A percentile compares a stretch with the other conserved stretches of the same genome.
Conservation (phyloP, 2,797 vertebrate genomes). For the Pseudochaenichthys georgianus region DNA sequence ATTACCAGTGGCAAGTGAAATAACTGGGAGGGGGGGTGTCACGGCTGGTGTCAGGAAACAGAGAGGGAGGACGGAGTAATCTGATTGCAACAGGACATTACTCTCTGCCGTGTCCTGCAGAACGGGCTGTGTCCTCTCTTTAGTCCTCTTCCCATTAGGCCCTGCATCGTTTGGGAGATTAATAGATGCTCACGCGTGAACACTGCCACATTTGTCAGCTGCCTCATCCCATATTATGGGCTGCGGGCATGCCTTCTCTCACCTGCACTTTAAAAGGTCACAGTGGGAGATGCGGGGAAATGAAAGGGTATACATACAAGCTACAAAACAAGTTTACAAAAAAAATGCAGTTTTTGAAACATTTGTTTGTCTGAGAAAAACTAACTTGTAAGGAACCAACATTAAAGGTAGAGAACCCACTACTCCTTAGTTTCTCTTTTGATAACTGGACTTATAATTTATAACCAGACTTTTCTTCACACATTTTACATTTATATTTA, state of each 20-base stretch:
- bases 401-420: constrained; percentile 14
- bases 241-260: constrained; percentile 54
- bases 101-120: constrained; percentile 72
- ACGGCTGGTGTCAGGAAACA: constrained; percentile 59
- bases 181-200: constrained; percentile 73
- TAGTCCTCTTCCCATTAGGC: constrained; percentile 79
- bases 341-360: background rate
- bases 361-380: constrained; percentile 3
- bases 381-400: constrained; percentile 18
- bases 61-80: constrained; percentile 63
- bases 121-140: constrained; percentile 67
- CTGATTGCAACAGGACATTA: constrained; percentile 75
- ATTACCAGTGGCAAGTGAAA: constrained; percentile 61
- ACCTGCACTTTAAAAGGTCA: constrained; percentile 68
- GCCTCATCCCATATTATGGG: constrained; percentile 70
- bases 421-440: too few relatives aligned
- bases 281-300: constrained; percentile 11
- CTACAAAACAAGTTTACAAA: background rate
- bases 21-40: constrained; percentile 53
- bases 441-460: too few relatives aligned
- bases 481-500: too few relatives aligned
- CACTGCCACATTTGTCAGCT: constrained; percentile 76
- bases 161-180: constrained; percentile 77
- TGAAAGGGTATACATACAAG: background rate
- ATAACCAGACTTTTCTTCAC: too few relatives aligned